phyloP scores from a whole-genome alignment of 1,140 invertebrate genomes.

The Drosophila kohkoa region DNA sequence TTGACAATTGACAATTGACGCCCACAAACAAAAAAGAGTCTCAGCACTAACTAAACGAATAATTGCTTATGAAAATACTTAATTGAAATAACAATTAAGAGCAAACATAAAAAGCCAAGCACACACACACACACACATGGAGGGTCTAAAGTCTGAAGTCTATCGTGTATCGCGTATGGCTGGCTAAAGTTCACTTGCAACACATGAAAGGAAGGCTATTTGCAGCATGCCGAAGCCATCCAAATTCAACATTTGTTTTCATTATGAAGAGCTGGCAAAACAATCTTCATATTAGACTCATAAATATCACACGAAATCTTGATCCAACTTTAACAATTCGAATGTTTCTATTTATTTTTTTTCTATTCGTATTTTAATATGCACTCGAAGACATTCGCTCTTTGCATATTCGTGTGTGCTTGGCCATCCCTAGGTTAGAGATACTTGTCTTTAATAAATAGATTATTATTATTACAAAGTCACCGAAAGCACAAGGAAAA shows the following conservation, averaged over 20 bases:
- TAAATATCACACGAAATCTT: conserved; percentile 32
- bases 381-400: conserved; percentile 13
- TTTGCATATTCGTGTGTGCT: conserved; percentile 23
- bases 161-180: background rate
- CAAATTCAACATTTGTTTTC: conserved; percentile 43
- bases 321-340: conserved; percentile 11
- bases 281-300: conserved; percentile 34
- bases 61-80: conserved; percentile 80
- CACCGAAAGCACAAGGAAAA: background rate
- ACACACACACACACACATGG: conserved; percentile 24
- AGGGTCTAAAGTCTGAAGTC: conserved; percentile 65
- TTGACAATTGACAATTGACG: conserved; percentile 68
- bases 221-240: conserved; percentile 58
- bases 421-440: conserved; percentile 23
- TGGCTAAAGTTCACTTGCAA: conserved; percentile 58
- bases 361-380: conserved; percentile 10
- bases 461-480: conserved; percentile 33
- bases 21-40: conserved; percentile 48
- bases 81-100: conserved; percentile 77
- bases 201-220: conserved; percentile 75
- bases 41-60: conserved; percentile 56
- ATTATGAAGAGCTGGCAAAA: conserved; percentile 37
- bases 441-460: conserved; percentile 29
- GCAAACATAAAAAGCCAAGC: conserved; percentile 25
- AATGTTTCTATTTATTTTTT: background rate